Evolutionary conservation across 1,140 invertebrate genomes (phyloP), one percentile per base, ranked within the genome.

Genomic region (Philaenus spumarius): DNA sequence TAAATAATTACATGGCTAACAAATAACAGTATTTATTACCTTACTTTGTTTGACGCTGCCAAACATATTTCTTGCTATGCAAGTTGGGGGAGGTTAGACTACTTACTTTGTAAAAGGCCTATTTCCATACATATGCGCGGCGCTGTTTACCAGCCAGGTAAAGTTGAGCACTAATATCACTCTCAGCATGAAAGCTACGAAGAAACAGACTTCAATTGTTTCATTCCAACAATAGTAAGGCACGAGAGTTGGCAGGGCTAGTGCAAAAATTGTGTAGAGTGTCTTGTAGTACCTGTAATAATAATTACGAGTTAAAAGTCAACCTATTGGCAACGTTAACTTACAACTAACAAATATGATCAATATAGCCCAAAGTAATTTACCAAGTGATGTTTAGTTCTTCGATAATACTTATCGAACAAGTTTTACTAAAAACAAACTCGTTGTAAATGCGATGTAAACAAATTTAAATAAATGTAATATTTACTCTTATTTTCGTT

Each of bases 61-160:
- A n/a, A n/a, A n/a, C n/a, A n/a, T n/a, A n/a, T n/a, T n/a, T n/a
- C n/a, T n/a, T n/a, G n/a, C n/a, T n/a, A n/a, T n/a, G n/a, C n/a
- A n/a, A n/a, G n/a, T n/a, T n/a, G n/a, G n/a, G n/a, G n/a, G n/a
- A n/a, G n/a, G n/a, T n/a, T n/a, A n/a, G n/a, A n/a, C n/a, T n/a
- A 30, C 64, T 76, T 75, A 73, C 81, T 78, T 71, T 68, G 87
- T 83, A 65, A 85, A 89, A 0, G 84, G 84, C 66, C 76, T 74
- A 51, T 71, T 74, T 7, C 86, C 86, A 68, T 77, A 82, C 59
- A 81, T 72, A 68, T 88, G 85, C 11, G 85, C 85, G n/a, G 77
- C 76, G 66, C 80, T 83, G 71, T 89, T 89, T 12, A 89, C 84
- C 20, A 81, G 70, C 84, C 85, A 87, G 1, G 85, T 88, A 34